A percentile compares a stretch with the other conserved stretches of the same genome.
Conservation (phyloP, 2,113 vertebrate species). For the Rhinogobius similis region DNA sequence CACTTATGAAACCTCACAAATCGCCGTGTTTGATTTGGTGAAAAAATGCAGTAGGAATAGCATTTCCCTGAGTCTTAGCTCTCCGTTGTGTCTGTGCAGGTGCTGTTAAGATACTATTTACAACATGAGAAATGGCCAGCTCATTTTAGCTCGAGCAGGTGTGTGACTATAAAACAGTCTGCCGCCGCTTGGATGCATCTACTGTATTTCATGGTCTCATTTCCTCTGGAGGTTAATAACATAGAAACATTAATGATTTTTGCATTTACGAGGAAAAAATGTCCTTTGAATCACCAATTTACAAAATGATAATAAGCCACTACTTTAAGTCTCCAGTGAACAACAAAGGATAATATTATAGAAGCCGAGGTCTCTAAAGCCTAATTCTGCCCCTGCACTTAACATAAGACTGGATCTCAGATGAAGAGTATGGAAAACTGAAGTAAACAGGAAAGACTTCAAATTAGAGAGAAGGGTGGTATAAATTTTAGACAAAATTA, state of each 20-base stretch:
- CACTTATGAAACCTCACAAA: too few species aligned
- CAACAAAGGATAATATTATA: not conserved
- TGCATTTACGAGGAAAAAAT: not conserved
- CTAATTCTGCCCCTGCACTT: not conserved
- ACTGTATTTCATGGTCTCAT: not conserved
- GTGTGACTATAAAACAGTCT: not conserved
- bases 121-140: not conserved
- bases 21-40: not conserved
- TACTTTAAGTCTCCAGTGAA: not conserved
- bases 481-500: too few species aligned
- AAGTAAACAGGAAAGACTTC: too few species aligned
- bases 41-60: not conserved
- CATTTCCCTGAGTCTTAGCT: not conserved
- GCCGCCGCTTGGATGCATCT: not conserved
- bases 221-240: not conserved
- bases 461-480: too few species aligned
- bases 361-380: not conserved
- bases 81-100: not conserved
- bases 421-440: too few species aligned
- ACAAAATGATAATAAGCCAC: not conserved
- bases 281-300: not conserved
- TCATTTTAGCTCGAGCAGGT: not conserved
- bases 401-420: not conserved
- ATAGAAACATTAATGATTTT: not conserved
- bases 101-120: slow-evolving; percentile 3